Conservation (phyloP, 2,797 vertebrate species). For the Mastacembelus armatus region DNA sequence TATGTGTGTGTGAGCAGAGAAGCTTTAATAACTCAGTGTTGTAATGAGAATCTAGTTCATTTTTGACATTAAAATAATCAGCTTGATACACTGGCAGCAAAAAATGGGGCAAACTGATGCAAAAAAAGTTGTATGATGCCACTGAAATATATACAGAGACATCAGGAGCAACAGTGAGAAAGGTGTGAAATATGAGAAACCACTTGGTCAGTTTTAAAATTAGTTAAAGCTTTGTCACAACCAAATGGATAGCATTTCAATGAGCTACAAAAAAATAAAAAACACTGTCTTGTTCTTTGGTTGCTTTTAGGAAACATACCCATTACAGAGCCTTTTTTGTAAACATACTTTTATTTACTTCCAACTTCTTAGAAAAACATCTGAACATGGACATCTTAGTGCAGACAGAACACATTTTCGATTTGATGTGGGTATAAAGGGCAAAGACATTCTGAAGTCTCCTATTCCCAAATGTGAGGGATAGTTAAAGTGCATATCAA, state of each 20-base stretch:
- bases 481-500: slow-evolving; percentile 44
- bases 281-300: not conserved
- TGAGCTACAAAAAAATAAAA: not conserved
- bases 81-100: too few relatives aligned
- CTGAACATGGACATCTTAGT: not conserved
- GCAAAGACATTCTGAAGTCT: slow-evolving; percentile 1
- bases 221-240: too few relatives aligned
- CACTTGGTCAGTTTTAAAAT: not conserved
- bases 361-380: not conserved
- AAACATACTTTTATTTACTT: too few relatives aligned
- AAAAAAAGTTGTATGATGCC: not conserved
- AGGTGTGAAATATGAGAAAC: not conserved
- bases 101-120: too few relatives aligned
- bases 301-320: not conserved
- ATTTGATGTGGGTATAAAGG: not conserved
- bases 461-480: slow-evolving; percentile 18
- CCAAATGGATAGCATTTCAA: not conserved
- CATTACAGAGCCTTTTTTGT: too few relatives aligned
- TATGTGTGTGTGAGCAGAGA: not conserved
- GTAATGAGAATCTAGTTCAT: not conserved
- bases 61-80: not conserved
- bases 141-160: not conserved
- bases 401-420: not conserved
- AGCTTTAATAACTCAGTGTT: not conserved
- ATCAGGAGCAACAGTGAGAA: not conserved